phyloP scores from a whole-genome alignment of 1,140 invertebrate species.

The Drosophila sproati region DNA sequence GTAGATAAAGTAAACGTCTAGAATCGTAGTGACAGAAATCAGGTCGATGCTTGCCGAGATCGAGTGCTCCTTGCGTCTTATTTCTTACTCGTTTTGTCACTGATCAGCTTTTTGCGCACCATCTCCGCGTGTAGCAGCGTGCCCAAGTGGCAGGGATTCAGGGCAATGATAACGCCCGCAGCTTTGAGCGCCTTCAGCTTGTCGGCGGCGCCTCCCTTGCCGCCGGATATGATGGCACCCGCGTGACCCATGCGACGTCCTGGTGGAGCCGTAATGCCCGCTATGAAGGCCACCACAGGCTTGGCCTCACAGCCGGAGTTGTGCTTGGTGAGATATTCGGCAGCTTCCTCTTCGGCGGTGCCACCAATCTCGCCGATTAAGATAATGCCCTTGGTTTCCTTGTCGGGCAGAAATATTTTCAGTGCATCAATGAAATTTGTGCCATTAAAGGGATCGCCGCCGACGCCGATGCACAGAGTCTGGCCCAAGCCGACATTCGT shows the following conservation, averaged over 20 bases:
- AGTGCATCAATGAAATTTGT: slow-evolving; percentile 99
- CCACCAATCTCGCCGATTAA: slow-evolving; percentile 99
- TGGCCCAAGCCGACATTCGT: slow-evolving; percentile 97
- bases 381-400: slow-evolving; percentile 97
- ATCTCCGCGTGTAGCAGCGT: slow-evolving; percentile 94
- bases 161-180: slow-evolving; percentile 95
- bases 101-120: slow-evolving; percentile 55
- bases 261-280: slow-evolving; percentile 98
- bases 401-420: slow-evolving; percentile 96
- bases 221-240: slow-evolving; percentile 99
- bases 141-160: slow-evolving; percentile 98
- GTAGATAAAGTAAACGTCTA: not conserved
- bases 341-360: slow-evolving; percentile 97
- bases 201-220: slow-evolving; percentile 98
- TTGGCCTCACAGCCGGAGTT: slow-evolving; percentile 95
- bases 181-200: slow-evolving; percentile 98
- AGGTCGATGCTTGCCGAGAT: not conserved
- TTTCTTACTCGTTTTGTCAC: not conserved
- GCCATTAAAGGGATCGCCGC: slow-evolving; percentile 99
- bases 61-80: not conserved
- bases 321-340: slow-evolving; percentile 95
- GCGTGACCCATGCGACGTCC: slow-evolving; percentile 99
- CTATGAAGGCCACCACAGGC: slow-evolving; percentile 99
- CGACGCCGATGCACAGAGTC: slow-evolving; percentile 98
- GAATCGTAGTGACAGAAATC: not conserved